phyloP scores from a whole-genome alignment of 2,797 vertebrate genomes.

The Galagoides demidoff region DNA sequence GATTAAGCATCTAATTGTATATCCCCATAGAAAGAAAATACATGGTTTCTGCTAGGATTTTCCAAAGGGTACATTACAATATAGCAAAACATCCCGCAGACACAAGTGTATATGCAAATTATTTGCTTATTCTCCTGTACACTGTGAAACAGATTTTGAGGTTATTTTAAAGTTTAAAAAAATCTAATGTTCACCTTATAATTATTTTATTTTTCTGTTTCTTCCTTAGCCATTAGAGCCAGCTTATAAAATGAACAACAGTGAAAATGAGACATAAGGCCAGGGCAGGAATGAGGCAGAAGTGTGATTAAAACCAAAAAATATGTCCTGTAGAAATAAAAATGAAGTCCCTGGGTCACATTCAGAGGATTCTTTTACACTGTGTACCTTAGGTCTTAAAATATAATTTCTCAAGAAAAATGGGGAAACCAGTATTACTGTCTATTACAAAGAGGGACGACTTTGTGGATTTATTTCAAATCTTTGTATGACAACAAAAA shows the following conservation, averaged over 20 bases:
- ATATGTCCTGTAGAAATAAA: background rate
- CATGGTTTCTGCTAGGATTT: background rate
- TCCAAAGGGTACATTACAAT: constrained; percentile 24
- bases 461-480: background rate
- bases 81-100: constrained; percentile 19
- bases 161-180: background rate
- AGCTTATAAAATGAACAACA: constrained; percentile 14
- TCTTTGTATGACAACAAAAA: constrained; percentile 48
- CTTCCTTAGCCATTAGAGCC: constrained; percentile 5
- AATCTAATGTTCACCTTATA: background rate
- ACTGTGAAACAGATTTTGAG: constrained; percentile 32
- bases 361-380: constrained; percentile 21
- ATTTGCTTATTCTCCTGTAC: background rate
- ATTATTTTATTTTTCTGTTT: constrained; percentile 13
- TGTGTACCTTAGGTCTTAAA: background rate
- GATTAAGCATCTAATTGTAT: constrained; percentile 52
- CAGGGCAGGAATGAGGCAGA: constrained; percentile 11
- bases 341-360: background rate
- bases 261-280: constrained; percentile 3
- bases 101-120: background rate
- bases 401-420: constrained; percentile 16
- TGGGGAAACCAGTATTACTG: background rate
- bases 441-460: constrained; percentile 6
- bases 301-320: background rate
- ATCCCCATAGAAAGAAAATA: constrained; percentile 40